Evolutionary conservation across 2,888 invertebrate genomes (phyloP), one percentile per base, ranked within the genome.

Genomic region (Troilus luridus): DNA sequence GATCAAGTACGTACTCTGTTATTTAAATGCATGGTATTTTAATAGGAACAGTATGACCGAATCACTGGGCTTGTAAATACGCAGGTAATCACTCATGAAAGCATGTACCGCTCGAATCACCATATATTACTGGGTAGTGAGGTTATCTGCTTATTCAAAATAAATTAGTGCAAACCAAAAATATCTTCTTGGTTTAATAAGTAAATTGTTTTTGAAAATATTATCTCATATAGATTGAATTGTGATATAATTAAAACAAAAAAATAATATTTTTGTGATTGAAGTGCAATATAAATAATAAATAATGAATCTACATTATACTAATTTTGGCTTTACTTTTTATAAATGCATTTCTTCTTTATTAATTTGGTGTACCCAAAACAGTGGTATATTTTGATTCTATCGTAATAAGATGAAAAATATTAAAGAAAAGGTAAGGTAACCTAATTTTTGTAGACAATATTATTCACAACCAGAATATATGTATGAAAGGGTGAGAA

Each of bases 1-100:
- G 27, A 41, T 56, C 56, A 90, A 90, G 90, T 90, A 90, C 62
- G 90, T 90, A 90, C 85, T 90, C 90, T 85, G 62, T 90, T 19
- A 12, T 59, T 56, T 10, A 62, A 81, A 41, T 90, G 90, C 90
- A 90, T 90, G 90, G 67, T 58, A 41, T 27, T 85, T 90, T 90
- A 77, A 90, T 90, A 85, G 41, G 77, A 27, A 81, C 41, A 67
- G 58, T 54, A 88, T 88, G 88, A 88, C 56, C 81, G 24, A 56
- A 88, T 85, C 89, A 91, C 91, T 90, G 89, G 91, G 91, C 91
- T 91, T 91, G 91, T 91, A 91, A 89, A 91, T 91, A 91, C 77
- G 90, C 90, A 90, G 60, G n/a, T 56, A 21, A 41, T 90, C 81
- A 59, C 62, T 64, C 10, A 60, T 59, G 27, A 54, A 85, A 88